Base-by-base conservation (phyloP, 1,140 invertebrate genomes). In the Drosophila parabipectinata region DNA sequence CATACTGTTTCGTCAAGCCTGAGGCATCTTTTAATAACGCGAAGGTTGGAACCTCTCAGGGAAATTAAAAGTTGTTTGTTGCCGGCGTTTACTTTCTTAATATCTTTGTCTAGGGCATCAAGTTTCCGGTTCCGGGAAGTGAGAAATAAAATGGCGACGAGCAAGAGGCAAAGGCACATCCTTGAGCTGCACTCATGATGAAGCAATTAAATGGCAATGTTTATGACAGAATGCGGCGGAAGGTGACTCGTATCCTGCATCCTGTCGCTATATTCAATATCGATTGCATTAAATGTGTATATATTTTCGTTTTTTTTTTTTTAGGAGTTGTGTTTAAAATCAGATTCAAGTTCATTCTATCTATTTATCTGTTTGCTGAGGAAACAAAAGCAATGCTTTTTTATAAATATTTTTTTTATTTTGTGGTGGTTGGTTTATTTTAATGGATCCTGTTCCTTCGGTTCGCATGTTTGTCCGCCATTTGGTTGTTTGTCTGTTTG, bases 171-270 rank as follows among this genome's bases (percentile, higher is more conserved):
- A 30, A 47, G 45, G 34, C 75, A 71, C 55, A 68, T 77, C 74
- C 75, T 60, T 39, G 50, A 51, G 56, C 34, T 34, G 64, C 57
- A 68, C 54, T 68, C 56, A 61, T 37, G 56, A 56, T 64, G 76
- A 66, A 60, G 69, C 74, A 77, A 78, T 74, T 79, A 59, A 79
- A 79, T 64, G 60, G 69, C 64, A 44, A 44, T 44, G 41, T 18
- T 44, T 44, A 44, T 44, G 41, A 44, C 41, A 44, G 41, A 41
- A n/a, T 41, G n/a, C 39, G 39, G 39, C 39, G 39, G 2, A 48
- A 59, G 44, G 18, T 61, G 47, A 24, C 15, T 14, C 47, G 28
- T 34, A 37, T 67, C 50, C 61, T 67, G 64, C 3, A 56, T 54
- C 48, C 48, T 47, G 63, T 64, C 34, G 41, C 5, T 26, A 15